Evolutionary conservation across 53 echinoderm and acorn worm genomes (phyloP).

Genomic region (Echinometra lucunter): DNA sequence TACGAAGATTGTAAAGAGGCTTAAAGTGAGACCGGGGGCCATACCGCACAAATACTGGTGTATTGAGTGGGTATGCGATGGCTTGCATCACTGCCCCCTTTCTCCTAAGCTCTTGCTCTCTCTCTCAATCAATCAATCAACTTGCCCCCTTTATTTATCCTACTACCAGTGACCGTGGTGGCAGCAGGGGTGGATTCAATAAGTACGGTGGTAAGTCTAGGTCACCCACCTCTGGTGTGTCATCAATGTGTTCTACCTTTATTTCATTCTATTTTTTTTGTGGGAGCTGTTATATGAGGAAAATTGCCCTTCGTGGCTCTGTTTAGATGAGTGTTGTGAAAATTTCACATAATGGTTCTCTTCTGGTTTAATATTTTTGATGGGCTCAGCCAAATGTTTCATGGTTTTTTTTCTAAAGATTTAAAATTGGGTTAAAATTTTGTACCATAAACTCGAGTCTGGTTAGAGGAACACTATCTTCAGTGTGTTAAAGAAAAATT

Average conservation of each 20-base stretch:
- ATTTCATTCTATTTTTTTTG: not conserved
- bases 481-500: not conserved
- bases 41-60: not conserved
- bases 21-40: constrained; percentile 60
- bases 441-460: too few species aligned
- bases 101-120: constrained; percentile 64
- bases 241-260: constrained; percentile 27
- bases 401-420: not conserved
- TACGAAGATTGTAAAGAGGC: constrained; percentile 46
- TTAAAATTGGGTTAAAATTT: too few species aligned
- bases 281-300: not conserved
- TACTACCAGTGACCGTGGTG: constrained; percentile 81
- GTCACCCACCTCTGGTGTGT: constrained; percentile 57
- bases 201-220: constrained; percentile 93
- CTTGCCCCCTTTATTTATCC: constrained; percentile 45
- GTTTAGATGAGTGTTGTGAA: not conserved
- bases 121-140: constrained; percentile 12
- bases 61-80: not conserved
- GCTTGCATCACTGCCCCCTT: too few species aligned
- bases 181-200: constrained; percentile 92
- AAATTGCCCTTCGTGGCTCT: not conserved
- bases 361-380: not conserved
- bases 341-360: not conserved
- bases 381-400: not conserved
- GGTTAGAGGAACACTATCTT: too few species aligned